phyloP scores from a whole-genome alignment of 2,888 invertebrate species.

The Orgyia antiqua region DNA sequence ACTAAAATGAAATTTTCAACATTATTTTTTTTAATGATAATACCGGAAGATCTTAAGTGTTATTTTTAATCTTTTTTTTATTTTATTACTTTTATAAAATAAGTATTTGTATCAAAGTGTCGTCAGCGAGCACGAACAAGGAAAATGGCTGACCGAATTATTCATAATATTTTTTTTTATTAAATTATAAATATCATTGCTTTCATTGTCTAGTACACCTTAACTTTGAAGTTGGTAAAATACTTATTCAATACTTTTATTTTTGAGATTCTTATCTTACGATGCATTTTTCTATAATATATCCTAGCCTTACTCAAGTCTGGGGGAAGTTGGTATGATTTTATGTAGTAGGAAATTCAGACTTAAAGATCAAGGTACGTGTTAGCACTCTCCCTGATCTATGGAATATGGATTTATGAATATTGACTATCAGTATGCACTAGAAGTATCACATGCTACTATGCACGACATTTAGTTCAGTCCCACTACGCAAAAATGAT shows the following conservation, averaged over 20 bases:
- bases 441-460: slow-evolving; percentile 73
- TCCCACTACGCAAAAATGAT: slow-evolving; percentile 47
- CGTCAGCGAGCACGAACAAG: slow-evolving; percentile 67
- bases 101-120: slow-evolving; percentile 74
- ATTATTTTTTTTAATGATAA: slow-evolving; percentile 53
- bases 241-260: slow-evolving; percentile 73
- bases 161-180: slow-evolving; percentile 46
- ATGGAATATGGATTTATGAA: slow-evolving; percentile 23
- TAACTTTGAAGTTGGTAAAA: slow-evolving; percentile 71
- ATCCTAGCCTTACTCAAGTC: slow-evolving; percentile 59
- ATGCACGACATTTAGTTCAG: slow-evolving; percentile 49
- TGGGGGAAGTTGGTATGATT: slow-evolving; percentile 58
- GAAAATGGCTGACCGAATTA: slow-evolving; percentile 64
- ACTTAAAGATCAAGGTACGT: slow-evolving; percentile 28
- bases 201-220: slow-evolving; percentile 67
- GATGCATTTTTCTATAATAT: slow-evolving; percentile 70
- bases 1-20: slow-evolving; percentile 66
- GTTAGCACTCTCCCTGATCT: slow-evolving; percentile 15
- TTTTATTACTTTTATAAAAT: slow-evolving; percentile 68
- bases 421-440: slow-evolving; percentile 56
- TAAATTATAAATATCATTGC: slow-evolving; percentile 71
- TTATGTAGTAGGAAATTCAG: slow-evolving; percentile 24
- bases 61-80: slow-evolving; percentile 54
- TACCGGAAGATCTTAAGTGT: slow-evolving; percentile 72
- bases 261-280: slow-evolving; percentile 72